Evolutionary conservation across 2,888 invertebrate species (phyloP), one percentile per base, ranked within the genome.

Genomic region (Meteorus cinctellus): DNA sequence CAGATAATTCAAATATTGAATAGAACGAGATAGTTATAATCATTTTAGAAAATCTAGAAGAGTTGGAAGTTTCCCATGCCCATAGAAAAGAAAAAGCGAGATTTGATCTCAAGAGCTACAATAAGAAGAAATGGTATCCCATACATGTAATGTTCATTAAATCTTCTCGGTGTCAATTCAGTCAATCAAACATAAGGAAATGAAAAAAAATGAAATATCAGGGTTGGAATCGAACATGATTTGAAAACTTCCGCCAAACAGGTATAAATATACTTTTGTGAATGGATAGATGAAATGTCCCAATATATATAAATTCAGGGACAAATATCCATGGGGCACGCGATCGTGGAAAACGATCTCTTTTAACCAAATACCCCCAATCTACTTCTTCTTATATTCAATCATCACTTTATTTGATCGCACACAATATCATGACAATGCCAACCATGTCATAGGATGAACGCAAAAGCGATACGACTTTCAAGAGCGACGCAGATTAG

Each of bases 311-410:
- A 8, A 71, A 41, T 62, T 55, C 24, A 19, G 72, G 48, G 70
- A 76, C 79, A 80, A 79, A 81, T 80, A 79, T 74, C 80, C 79
- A 51, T 71, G 45, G 80, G 79, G 70, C 76, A 60, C 65, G 65
- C 62, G 74, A 79, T 75, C 74, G 16, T 8, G 66, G 27, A 59
- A 77, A 74, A 45, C 66, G 60, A 67, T 68, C 68, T 76, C 59
- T 70, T 34, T 55, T 24, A 34, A 70, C 36, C 12, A 19, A 36
- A 41, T 70, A n/a, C 36, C 34, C 59, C 31, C 29, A 14, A 29
- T 51, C 34, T 51, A 16, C 12, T 12, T 19, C 14, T 36, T 24
- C 59, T 34, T 36, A 36, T 63, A 34, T 51, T 69, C 45, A 63
- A 72, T 72, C 48, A 62, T 48, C 72, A 72, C 72, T 72, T 63